Conservation (phyloP, 2,797 vertebrate species). For the Nyctalus aviator region DNA sequence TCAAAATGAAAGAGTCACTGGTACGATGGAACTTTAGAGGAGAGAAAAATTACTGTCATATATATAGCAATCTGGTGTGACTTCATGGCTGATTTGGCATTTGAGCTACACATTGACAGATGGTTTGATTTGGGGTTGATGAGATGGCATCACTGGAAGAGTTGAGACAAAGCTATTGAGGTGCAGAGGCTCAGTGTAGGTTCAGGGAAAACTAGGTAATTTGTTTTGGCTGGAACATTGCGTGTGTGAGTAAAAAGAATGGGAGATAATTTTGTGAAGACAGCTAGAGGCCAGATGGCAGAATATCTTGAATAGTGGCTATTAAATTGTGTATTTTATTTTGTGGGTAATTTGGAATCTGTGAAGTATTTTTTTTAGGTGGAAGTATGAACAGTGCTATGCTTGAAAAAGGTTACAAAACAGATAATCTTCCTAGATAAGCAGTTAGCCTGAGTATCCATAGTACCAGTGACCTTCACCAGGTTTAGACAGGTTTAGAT, state of each 20-base stretch:
- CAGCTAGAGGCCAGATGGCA: slow-evolving; percentile 32
- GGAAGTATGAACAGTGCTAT: not conserved
- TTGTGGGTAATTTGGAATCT: slow-evolving; percentile 16
- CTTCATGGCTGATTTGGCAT: slow-evolving; percentile 37
- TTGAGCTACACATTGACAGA: slow-evolving; percentile 39
- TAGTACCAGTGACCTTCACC: not conserved
- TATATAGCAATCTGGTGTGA: slow-evolving; percentile 25
- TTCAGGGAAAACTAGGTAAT: slow-evolving; percentile 37
- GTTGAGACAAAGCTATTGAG: slow-evolving; percentile 39
- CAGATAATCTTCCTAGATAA: slow-evolving; percentile 17
- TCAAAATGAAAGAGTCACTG: slow-evolving; percentile 36
- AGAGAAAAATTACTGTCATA: slow-evolving; percentile 44
- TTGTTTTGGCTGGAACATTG: slow-evolving; percentile 47
- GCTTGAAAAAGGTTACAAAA: slow-evolving; percentile 44
- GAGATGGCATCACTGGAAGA: slow-evolving; percentile 21
- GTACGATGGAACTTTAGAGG: not conserved
- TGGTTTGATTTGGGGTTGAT: slow-evolving; percentile 47
- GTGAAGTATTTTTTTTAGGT: slow-evolving; percentile 14
- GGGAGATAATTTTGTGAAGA: slow-evolving; percentile 53
- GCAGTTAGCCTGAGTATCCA: not conserved
- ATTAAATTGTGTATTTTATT: not conserved
- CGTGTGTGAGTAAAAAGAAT: slow-evolving; percentile 29
- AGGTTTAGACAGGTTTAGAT: slow-evolving; percentile 29
- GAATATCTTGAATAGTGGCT: slow-evolving; percentile 45
- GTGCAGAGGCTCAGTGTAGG: not conserved